These are phyloP conservation scores for Fragum sueziense DNA, from an alignment of 2,888 invertebrate genomes.

Conservation along the genomic window DNA sequence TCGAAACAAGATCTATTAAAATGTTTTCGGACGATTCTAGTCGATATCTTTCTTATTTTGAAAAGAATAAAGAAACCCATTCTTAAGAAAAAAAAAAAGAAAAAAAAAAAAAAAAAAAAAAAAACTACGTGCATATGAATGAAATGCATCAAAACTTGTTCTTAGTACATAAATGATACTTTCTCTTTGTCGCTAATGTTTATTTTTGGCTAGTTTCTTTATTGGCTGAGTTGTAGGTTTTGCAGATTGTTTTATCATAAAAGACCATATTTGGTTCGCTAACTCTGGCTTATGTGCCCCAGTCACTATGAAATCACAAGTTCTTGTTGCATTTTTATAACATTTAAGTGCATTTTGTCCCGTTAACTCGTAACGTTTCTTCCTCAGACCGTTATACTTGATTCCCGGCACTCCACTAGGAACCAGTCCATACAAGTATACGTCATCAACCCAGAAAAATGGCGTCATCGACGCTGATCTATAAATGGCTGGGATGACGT, in stretches of 20 bases:
- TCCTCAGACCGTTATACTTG: slow-evolving; percentile 40
- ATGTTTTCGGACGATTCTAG: too few species aligned
- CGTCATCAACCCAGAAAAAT: slow-evolving; percentile 63
- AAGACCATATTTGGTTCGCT: slow-evolving; percentile 44
- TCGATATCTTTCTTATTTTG: too few species aligned
- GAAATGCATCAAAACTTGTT: not conserved
- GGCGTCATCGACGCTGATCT: slow-evolving; percentile 49
- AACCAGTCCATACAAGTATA: slow-evolving; percentile 54
- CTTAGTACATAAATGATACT: not conserved
- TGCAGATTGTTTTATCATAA: slow-evolving; percentile 42
- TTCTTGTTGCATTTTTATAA: slow-evolving; percentile 43
- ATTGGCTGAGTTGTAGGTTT: not conserved
- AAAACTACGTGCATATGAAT: not conserved
- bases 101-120: too few species aligned
- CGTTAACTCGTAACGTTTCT: slow-evolving; percentile 28
- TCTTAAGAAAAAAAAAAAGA: not conserved
- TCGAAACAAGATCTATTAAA: too few species aligned
- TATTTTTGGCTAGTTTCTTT: not conserved
- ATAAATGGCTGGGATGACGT: slow-evolving; percentile 55
- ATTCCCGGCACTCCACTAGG: slow-evolving; percentile 49
- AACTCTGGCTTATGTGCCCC: slow-evolving; percentile 33
- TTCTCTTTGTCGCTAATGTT: not conserved
- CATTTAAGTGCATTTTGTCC: slow-evolving; percentile 31
- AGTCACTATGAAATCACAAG: slow-evolving; percentile 45
- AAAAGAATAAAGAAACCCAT: too few species aligned